These are phyloP conservation scores for Meloidogyne floridensis DNA, from an alignment of 1,140 invertebrate species.

Conservation along the genomic window DNA sequence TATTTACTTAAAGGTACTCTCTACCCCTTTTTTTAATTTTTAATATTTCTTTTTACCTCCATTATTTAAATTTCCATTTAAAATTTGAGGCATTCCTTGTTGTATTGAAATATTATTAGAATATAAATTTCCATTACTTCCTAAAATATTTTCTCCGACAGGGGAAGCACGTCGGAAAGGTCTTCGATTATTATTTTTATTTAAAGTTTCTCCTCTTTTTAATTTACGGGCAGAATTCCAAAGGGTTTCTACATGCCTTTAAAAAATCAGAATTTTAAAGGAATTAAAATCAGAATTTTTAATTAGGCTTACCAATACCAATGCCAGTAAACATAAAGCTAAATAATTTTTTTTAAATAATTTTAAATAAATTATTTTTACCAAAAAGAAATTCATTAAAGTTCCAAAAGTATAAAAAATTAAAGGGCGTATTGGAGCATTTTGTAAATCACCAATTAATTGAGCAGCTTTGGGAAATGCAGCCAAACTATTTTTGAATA, in stretches of 20 bases:
- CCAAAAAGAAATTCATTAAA: conserved; percentile 60
- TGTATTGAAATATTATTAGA: background rate
- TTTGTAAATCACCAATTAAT: conserved; percentile 58
- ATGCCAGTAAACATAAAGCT: conserved; percentile 62
- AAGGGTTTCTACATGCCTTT: conserved; percentile 49
- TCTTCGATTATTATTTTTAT: background rate
- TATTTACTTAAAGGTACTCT: too few species aligned
- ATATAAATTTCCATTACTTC: background rate
- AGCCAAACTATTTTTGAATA: conserved; percentile 36
- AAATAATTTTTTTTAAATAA: conserved; percentile 18
- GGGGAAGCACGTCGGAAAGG: conserved; percentile 12
- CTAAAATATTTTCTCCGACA: conserved; percentile 5
- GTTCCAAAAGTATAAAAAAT: conserved; percentile 57
- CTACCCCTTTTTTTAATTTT: too few species aligned
- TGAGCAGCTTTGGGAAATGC: conserved; percentile 56
- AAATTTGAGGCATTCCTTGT: background rate
- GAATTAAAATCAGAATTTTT: background rate
- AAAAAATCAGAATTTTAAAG: background rate
- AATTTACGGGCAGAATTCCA: conserved; percentile 55
- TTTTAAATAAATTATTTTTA: conserved; percentile 28
- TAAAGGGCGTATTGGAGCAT: conserved; percentile 55
- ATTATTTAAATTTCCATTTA: background rate
- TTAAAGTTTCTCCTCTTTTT: conserved; percentile 39
- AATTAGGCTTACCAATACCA: conserved; percentile 54
- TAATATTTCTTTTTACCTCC: background rate